Base-by-base conservation (phyloP, 2,888 invertebrate genomes). In the Apamea anceps region DNA sequence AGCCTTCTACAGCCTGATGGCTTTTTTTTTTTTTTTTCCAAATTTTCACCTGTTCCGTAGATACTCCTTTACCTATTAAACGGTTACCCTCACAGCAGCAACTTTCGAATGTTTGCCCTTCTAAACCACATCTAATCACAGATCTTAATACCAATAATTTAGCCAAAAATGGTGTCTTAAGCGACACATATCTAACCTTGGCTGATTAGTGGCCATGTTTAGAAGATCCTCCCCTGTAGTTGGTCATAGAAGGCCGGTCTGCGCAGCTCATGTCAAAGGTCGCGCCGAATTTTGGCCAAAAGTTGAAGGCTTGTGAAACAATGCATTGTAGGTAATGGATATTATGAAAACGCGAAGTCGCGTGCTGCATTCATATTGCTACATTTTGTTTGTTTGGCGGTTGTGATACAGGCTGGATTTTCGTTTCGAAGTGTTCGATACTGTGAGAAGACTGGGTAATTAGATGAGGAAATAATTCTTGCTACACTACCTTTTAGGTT, bases 261-360 rank as follows among this genome's bases (percentile, higher is more conserved):
- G 28, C 72, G 51, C 72, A 18, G 28, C 60, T 70, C 81, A 75
- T 83, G 89, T 88, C 89, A 89, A 83, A 89, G 89, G 89, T 88
- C 86, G 78, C 63, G 45, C 62, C 63, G 79, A 85, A 85, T 82
- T 90, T 86, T 90, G 72, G 78, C 60, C 82, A 82, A 88, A 90
- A 87, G 82, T 80, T 83, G 81, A 85, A 83, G 84, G 85, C 86
- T 91, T 90, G 84, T 88, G 90, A 90, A 91, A 91, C 88, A 88
- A 88, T 86, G 86, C 80, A 84, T 81, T 87, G 87, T 81, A 76
- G 79, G 79, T 85, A 87, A 85, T 85, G 85, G 82, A 80, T 83
- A 80, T 89, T 91, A 89, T 89, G 89, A 91, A 91, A 91, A 92
- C 87, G 86, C 83, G 37, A 89, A 86, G 86, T 91, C 92, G 91